Evolutionary conservation across 2,113 vertebrate species (phyloP), one percentile per base, ranked within the genome.

Genomic region (Calypte anna): DNA sequence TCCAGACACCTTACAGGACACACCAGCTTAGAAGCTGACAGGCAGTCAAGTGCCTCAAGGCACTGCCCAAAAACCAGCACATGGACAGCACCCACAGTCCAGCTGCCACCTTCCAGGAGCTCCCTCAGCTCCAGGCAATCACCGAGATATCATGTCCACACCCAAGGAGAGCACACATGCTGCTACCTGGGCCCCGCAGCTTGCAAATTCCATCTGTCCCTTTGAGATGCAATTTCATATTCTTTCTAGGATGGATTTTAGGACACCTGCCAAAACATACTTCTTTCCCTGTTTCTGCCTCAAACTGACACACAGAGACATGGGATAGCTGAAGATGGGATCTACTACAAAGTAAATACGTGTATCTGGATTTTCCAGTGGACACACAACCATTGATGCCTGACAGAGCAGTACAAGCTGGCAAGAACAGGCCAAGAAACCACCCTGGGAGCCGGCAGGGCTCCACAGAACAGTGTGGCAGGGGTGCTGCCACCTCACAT

Each of bases 221-320:
- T 61, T 4, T 33, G n/a, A 80, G 43, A 62, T 80, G 67, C 3
- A 2, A 58, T 51, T 83, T 51, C 90, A 80, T 20, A 44, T 77
- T 94, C 85, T 90, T 91, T 95, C 95, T 77, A 95, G 90, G 93
- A 94, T 94, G 48, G 63, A 54, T 69, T 96, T 80, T 21, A 86
- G 85, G 85, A 94, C 36, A 31, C 62, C n/a, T 38, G 92, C 92
- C 92, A 93, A 82, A 82, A 54, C 24, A 68, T 15, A 10, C 67
- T 91, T 53, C 40, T 62, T 66, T 36, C 67, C 31, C 54, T 69
- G 78, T 33, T 82, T 31, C 51, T 88, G 85, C 55, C 90, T 77
- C 1, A 0, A 19, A 16, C 79, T 69, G 50, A 76, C 40, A 55
- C 43, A n/a, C 67, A 50, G 75, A 38, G 70, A 46, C 4, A 1